Base-by-base conservation (phyloP, 1,140 invertebrate genomes). In the Amyelois transitella region DNA sequence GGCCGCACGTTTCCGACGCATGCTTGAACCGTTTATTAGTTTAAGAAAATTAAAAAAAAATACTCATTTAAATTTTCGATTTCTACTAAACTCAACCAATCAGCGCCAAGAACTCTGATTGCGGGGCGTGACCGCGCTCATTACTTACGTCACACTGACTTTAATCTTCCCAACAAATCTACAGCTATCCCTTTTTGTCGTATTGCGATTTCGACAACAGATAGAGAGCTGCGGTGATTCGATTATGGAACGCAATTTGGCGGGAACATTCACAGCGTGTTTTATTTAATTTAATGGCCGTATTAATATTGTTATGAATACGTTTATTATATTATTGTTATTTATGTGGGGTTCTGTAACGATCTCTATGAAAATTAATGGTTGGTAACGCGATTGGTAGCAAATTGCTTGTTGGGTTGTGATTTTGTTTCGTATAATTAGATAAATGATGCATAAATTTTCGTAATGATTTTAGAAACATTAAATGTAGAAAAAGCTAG, bases 221-320 rank as follows among this genome's bases (percentile, higher is more conserved):
- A 81, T 10, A 65, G 66, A 44, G 75, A 84, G 25, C 22, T 55
- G 21, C 25, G 14, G 47, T 54, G 57, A 58, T 66, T 65, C 62
- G 59, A 57, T 73, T 60, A 61, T 25, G 57, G 52, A 59, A 62
- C 55, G 62, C 67, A 66, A 72, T 66, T 66, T 64, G 58, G 53
- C 47, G 58, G 62, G 55, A 28, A 58, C 58, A 65, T 75, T 62
- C 68, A 76, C 74, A 83, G 77, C 56, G 57, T 75, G 78, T 81
- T 84, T 78, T 82, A 81, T 84, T 85, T 85, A 82, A 85, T 79
- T 79, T 82, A 75, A 85, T 79, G 72, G 72, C 62, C 59, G 67
- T 74, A 81, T 78, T 77, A 81, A 75, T 60, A 58, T 74, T 81
- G 69, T 82, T 83, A 80, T 79, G 73, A 81, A 81, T 81, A 77